Evolutionary conservation across 30 jellyfish, hydroid and myxozoan genomes (phyloP).

Genomic region (Cassiopea andromeda): DNA sequence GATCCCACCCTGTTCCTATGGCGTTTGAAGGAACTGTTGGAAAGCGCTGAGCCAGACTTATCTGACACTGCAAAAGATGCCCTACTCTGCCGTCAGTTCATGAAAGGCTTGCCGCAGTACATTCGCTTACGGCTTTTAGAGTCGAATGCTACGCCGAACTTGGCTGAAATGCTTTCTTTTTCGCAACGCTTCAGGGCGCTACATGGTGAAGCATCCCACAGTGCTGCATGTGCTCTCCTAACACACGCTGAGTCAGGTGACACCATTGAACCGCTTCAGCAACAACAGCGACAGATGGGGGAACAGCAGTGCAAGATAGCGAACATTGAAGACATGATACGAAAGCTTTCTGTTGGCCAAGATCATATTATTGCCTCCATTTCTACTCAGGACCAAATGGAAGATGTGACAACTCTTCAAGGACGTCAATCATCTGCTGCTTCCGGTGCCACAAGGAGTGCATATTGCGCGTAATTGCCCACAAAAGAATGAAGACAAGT

Average conservation of each 20-base stretch:
- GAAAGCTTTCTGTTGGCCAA: not conserved
- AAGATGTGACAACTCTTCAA: not conserved
- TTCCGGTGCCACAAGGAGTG: not conserved
- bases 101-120: too few relatives aligned
- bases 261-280: not conserved
- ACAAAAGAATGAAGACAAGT: not conserved
- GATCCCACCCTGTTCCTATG: conserved; percentile 21
- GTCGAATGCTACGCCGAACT: too few relatives aligned
- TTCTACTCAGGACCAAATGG: not conserved
- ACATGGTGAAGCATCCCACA: too few relatives aligned
- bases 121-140: too few relatives aligned
- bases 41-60: conserved; percentile 22
- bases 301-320: not conserved
- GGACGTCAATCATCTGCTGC: not conserved
- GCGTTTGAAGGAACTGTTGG: conserved; percentile 15
- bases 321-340: not conserved
- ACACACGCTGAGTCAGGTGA: not conserved
- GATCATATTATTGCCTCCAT: not conserved
- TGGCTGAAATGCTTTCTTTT: too few relatives aligned
- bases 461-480: not conserved
- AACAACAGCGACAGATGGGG: not conserved
- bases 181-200: too few relatives aligned
- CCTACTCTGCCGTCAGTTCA: too few relatives aligned
- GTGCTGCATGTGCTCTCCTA: too few relatives aligned
- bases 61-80: conserved; percentile 15